These are phyloP conservation scores for Cherax quadricarinatus DNA, from an alignment of 1,140 invertebrate species.

Conservation along the genomic window DNA sequence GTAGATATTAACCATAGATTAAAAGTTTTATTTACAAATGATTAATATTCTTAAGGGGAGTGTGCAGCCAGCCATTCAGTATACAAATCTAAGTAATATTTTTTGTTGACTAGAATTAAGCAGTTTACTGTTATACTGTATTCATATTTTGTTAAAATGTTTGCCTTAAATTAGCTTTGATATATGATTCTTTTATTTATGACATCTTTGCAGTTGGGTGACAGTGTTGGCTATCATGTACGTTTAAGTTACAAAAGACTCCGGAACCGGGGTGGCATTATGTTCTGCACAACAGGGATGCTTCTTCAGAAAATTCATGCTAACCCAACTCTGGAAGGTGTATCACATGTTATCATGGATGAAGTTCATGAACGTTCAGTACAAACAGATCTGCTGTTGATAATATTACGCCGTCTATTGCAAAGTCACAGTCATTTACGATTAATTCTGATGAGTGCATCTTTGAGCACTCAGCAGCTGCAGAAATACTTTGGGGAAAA, in stretches of 20 bases:
- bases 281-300: slow-evolving; percentile 95
- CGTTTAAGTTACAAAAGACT: slow-evolving; percentile 73
- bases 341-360: slow-evolving; percentile 90
- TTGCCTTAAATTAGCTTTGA: not conserved
- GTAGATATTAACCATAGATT: no score
- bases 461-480: slow-evolving; percentile 85
- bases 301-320: slow-evolving; percentile 87
- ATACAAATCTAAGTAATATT: no score
- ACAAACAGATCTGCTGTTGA: slow-evolving; percentile 87
- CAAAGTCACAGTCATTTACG: slow-evolving; percentile 84
- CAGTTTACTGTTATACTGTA: not conserved
- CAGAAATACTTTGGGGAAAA: slow-evolving; percentile 86
- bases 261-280: slow-evolving; percentile 76
- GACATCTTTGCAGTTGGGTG: slow-evolving; percentile 80
- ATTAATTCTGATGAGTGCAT: slow-evolving; percentile 92
- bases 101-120: no score
- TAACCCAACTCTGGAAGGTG: slow-evolving; percentile 84
- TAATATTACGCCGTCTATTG: slow-evolving; percentile 87
- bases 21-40: no score
- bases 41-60: no score
- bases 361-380: slow-evolving; percentile 91
- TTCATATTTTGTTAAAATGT: no score
- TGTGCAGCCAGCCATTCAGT: no score
- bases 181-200: slow-evolving; percentile 74
- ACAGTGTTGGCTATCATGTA: slow-evolving; percentile 91